Evolutionary conservation across 2,797 vertebrate species (phyloP).

Genomic region (Periophthalmus magnuspinnatus): DNA sequence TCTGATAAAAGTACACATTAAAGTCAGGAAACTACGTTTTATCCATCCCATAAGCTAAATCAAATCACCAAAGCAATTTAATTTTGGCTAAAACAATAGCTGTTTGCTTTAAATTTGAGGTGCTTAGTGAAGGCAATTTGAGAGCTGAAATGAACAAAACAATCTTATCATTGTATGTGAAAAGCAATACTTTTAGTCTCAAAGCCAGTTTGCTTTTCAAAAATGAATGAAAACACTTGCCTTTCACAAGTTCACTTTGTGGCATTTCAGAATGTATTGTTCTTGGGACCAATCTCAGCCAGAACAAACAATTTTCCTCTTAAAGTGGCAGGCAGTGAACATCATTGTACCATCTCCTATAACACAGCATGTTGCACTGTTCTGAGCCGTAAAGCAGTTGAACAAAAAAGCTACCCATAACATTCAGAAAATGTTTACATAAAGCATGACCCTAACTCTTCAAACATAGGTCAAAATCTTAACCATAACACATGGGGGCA

Average conservation of each 20-base stretch:
- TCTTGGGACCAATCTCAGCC: neutral
- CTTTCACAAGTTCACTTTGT: neutral
- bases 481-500: neutral
- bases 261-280: neutral
- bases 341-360: neutral
- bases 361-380: neutral
- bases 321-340: neutral
- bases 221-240: no score
- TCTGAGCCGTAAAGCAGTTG: no score
- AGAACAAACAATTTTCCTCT: no score
- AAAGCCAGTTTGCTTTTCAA: no score
- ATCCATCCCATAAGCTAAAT: neutral
- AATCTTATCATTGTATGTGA: no score
- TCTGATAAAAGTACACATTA: neutral
- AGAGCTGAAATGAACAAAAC: no score
- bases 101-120: neutral
- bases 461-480: neutral
- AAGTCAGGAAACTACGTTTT: neutral
- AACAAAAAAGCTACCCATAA: no score
- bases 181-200: no score
- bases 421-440: no score
- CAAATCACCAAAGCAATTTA: neutral
- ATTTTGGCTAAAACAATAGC: neutral
- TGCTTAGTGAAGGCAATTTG: no score
- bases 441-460: no score